Evolutionary conservation across 2,888 invertebrate genomes (phyloP).

Genomic region (Tribolium freemani): DNA sequence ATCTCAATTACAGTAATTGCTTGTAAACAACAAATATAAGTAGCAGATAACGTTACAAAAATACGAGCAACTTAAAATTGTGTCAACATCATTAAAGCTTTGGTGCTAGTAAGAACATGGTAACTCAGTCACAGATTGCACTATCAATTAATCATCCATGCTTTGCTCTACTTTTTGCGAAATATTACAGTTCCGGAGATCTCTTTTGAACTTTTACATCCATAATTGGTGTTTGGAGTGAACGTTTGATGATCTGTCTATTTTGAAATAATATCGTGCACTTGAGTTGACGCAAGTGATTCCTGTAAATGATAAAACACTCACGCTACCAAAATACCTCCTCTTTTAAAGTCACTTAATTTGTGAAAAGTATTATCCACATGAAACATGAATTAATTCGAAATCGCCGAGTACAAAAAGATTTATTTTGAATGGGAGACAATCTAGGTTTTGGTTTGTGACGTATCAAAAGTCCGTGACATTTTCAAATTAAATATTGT

Average conservation of each 20-base stretch:
- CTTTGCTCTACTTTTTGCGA: neutral
- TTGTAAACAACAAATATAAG: neutral
- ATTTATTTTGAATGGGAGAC: neutral
- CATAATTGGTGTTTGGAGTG: too few species aligned
- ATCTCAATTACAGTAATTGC: neutral
- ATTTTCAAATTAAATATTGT: constrained; percentile 12
- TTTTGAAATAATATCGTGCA: neutral
- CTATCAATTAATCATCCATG: constrained; percentile 1
- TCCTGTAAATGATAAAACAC: constrained; percentile 23
- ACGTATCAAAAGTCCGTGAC: neutral
- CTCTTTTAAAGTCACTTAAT: constrained; percentile 30
- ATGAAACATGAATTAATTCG: constrained; percentile 15
- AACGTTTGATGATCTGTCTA: neutral
- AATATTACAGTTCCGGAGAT: neutral
- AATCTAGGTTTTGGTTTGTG: neutral
- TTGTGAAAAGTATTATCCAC: constrained; percentile 19
- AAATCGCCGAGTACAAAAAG: neutral
- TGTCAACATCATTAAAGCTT: neutral
- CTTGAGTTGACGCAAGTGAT: constrained; percentile 16
- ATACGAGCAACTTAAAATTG: neutral
- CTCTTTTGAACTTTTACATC: too few species aligned
- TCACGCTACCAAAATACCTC: constrained; percentile 27
- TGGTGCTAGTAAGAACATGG: neutral
- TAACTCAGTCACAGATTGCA: neutral
- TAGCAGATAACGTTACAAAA: neutral